A percentile compares a stretch with the other conserved stretches of the same genome.
These are phyloP conservation scores for Plumapathes pennacea DNA, from an alignment of 92 coral and sea anemone genomes.

Conservation along the genomic window DNA sequence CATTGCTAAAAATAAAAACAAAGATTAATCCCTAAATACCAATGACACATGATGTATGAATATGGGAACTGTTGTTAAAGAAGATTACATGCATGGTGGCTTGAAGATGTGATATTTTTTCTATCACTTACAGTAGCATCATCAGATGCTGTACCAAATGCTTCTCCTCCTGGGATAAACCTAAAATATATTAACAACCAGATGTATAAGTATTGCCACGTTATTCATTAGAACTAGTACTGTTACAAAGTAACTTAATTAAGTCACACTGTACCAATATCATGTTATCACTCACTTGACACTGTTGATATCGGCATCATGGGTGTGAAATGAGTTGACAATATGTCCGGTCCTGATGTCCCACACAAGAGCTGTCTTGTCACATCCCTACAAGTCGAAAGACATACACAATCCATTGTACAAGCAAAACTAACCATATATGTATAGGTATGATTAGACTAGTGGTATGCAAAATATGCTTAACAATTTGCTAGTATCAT, in stretches of 20 bases:
- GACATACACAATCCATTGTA: neutral
- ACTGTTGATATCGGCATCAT: conserved; percentile 70
- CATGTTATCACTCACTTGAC: conserved; percentile 55
- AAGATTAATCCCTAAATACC: too few species aligned
- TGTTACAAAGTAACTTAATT: too few species aligned
- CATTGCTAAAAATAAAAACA: too few species aligned
- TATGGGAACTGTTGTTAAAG: too few species aligned
- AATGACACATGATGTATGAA: too few species aligned
- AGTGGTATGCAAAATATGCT: neutral
- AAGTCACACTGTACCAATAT: neutral
- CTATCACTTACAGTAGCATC: conserved; percentile 66
- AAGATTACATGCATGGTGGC: neutral
- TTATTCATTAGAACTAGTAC: too few species aligned
- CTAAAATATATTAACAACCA: too few species aligned
- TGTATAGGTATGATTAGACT: neutral
- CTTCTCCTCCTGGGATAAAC: conserved; percentile 81
- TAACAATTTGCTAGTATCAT: too few species aligned
- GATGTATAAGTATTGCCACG: too few species aligned
- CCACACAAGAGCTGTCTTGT: conserved; percentile 82
- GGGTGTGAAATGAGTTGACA: conserved; percentile 70
- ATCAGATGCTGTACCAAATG: conserved; percentile 86
- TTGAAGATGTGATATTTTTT: neutral
- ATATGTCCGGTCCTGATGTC: conserved; percentile 82
- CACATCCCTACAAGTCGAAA: conserved; percentile 62
- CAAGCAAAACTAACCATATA: neutral